Base-by-base conservation (phyloP, 2,113 vertebrate genomes). In the Anseranas semipalmata region DNA sequence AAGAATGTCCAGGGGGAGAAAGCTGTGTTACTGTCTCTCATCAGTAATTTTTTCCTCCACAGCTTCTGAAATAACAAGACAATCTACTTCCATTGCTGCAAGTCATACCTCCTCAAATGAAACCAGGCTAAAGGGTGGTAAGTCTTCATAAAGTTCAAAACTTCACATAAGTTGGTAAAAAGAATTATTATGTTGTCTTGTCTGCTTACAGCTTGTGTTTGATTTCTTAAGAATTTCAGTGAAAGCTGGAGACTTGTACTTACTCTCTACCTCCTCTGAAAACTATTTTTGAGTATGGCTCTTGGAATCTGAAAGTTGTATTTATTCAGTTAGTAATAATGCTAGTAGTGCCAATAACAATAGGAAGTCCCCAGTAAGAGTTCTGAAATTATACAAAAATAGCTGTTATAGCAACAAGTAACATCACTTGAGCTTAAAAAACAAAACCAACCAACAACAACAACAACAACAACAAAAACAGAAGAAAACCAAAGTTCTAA, bases 321-420 rank as follows among this genome's bases (percentile, higher is more conserved):
- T 87, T 96, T 93, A 88, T 75, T 88, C 86, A 72, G 83, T 91
- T 81, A 91, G 81, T 89, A 89, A 89, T 68, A 62, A 22, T 6
- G 59, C 22, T 43, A 32, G 59, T 15, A 48, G 62, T 91, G 91
- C 92, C 93, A 93, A 89, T 28, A 93, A 74, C 92, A 95, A 94
- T 80, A 91, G 75, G 68, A 95, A 76, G 33, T 52, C 24, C 85
- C 46, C 81, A 93, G 95, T 35, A 73, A 70, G 65, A 52, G 72
- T 56, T 81, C 80, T 77, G 41, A 71, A 73, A 71, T 90, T 6
- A 70, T 35, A 67, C 50, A 80, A 90, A 84, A 90, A 72, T 89
- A 89, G 89, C 79, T 83, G 81, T 60, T 79, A 37, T 45, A 78
- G 66, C 56, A 82, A 74, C 67, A 89, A 89, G 37, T 78, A 88